Evolutionary conservation across 2,888 invertebrate species (phyloP), one percentile per base, ranked within the genome.

Genomic region (Allygus modestus): DNA sequence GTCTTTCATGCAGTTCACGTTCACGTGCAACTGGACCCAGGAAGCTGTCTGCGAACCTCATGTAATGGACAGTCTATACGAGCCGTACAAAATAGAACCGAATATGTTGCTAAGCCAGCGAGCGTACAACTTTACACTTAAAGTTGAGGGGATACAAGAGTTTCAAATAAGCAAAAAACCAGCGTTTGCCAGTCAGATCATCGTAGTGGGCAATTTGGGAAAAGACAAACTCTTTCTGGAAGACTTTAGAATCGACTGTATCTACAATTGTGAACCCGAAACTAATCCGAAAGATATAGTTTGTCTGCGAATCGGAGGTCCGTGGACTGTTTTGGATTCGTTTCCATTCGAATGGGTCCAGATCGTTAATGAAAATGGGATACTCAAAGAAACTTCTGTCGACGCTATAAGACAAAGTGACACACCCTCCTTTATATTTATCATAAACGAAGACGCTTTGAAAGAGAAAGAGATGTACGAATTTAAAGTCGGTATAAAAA

Each of bases 261-360:
- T 54, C 5, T 54, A 54, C 23, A 54, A 54, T 23, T 54, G 54
- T 54, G 23, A 54, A 54, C 1, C 11, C 1, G 20, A 23, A 23
- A 54, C 54, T 23, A 54, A 54, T 54, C 54, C 54, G 1, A 20
- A 54, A 54, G 54, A 54, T 23, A 54, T 54, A 54, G 23, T 54
- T 23, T 54, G 23, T 11, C 15, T 54, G 54, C 20, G 54, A 9
- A 20, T 54, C 15, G 23, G 9, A 7, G 54, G 54, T 23, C 20
- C 1, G 0, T 54, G 54, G 54, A 23, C 54, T 9, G 2, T 1
- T 20, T 54, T 54, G 11, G 20, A 23, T 2, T 12, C 20, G 15
- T 11, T 54, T 23, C 0, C 1, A 23, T 54, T 54, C 23, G 9
- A 54, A 5, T 54, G 54, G 46, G 11, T 20, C 1, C 4, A 7